Conservation (phyloP, 2,113 vertebrate species). For the Anguilla japonica region DNA sequence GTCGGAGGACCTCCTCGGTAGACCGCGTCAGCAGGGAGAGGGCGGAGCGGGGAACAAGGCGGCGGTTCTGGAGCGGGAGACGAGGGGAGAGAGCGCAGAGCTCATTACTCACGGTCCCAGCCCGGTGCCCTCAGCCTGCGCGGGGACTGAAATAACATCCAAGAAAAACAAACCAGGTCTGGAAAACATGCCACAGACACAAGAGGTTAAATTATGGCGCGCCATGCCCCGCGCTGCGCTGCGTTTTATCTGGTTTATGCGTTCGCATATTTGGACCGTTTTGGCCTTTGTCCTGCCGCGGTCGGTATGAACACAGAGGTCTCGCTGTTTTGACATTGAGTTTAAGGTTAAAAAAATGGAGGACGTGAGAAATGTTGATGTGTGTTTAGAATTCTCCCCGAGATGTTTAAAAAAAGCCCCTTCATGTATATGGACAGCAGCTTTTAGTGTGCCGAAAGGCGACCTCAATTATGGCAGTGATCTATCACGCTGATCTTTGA, state of each 20-base stretch:
- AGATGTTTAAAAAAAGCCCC: neutral
- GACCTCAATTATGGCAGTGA: neutral
- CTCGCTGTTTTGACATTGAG: neutral
- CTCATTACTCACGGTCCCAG: slow-evolving; percentile 17
- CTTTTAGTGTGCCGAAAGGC: neutral
- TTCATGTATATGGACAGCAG: neutral
- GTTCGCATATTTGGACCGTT: neutral
- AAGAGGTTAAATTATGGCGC: neutral
- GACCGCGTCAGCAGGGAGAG: neutral
- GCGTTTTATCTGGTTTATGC: neutral
- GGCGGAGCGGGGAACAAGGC: neutral
- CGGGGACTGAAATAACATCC: slow-evolving; percentile 26
- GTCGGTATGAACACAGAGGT: neutral
- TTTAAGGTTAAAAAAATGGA: neutral
- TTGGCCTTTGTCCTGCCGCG: slow-evolving; percentile 1
- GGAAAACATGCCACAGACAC: neutral
- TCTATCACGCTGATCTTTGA: neutral
- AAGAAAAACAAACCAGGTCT: slow-evolving; percentile 13
- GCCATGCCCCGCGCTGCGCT: neutral
- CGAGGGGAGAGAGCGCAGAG: neutral
- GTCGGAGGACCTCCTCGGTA: neutral
- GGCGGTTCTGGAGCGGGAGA: neutral
- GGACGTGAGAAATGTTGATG: neutral
- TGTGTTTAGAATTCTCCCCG: neutral
- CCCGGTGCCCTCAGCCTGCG: neutral